Conservation (phyloP, 2,797 vertebrate species). For the Falco concolor region DNA sequence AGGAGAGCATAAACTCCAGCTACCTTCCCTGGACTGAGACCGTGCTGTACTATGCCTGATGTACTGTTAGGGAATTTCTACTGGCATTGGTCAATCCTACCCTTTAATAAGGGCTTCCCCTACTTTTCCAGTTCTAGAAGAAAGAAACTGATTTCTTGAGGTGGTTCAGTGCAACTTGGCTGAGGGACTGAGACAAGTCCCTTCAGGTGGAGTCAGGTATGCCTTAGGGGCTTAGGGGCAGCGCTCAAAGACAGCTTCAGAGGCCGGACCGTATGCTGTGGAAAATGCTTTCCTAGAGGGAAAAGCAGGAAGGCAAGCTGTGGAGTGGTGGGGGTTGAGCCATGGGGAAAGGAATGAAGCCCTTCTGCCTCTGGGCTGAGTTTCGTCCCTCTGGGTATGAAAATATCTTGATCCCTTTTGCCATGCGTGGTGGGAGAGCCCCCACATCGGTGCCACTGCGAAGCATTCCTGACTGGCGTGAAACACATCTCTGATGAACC, state of each 20-base stretch:
- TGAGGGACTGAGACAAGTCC: background rate
- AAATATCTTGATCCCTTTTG: background rate
- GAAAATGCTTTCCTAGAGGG: background rate
- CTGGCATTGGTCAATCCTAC: background rate
- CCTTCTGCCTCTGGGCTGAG: background rate
- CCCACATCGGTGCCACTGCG: fast-evolving
- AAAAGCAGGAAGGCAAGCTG: background rate
- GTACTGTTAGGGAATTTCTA: background rate
- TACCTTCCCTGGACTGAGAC: background rate
- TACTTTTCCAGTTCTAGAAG: background rate
- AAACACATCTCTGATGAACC: background rate
- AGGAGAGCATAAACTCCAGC: background rate
- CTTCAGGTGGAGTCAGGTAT: background rate
- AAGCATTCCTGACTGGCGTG: fast-evolving
- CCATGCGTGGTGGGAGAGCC: background rate
- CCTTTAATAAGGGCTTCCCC: background rate
- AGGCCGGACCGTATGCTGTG: background rate
- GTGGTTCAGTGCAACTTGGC: background rate
- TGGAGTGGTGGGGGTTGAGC: background rate
- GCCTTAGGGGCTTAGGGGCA: background rate
- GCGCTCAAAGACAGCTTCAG: background rate
- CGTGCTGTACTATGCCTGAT: fast-evolving
- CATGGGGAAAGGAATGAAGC: background rate
- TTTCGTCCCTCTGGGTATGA: background rate
- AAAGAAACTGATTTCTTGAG: background rate